Evolutionary conservation across 2,113 vertebrate species (phyloP), one percentile per base, ranked within the genome.

Genomic region (Theristicus caerulescens): DNA sequence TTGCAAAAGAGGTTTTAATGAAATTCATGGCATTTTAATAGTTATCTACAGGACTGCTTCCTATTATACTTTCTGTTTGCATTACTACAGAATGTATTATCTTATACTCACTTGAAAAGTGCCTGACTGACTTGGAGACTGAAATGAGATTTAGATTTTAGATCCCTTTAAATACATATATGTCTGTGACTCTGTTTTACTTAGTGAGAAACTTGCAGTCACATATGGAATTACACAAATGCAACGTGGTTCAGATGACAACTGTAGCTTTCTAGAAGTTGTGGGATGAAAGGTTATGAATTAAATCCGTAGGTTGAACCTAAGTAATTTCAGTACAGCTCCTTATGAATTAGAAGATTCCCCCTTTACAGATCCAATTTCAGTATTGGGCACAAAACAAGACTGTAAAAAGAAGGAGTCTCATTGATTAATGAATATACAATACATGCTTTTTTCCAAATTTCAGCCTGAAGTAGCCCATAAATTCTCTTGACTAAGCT

Each of bases 341-440:
- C 38, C 36, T 80, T 85, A 38, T 76, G 42, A 87, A 70, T 65
- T 72, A 65, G 31, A 77, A 92, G 31, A 66, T 62, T 78, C 6
- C 4, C 13, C 16, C 40, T 40, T 77, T 77, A 88, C 5, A 44
- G 51, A 70, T 74, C 36, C 54, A 67, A 36, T 90, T 92, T 77
- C 66, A 70, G 15, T 73, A 47, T 78, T 42, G 77, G n/a, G 38
- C 51, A 81, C 55, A 91, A 94, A 96, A 89, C 9, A 79, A 49
- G 31, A 84, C 36, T 9, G 6, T 59, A 31, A 88, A 88, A 94
- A 77, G 62, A 32, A 88, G 69, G 4, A 58, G 16, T 78, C 4
- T 86, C 16, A 29, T 34, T 95, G 82, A 86, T 93, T 90, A 94
- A 86, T 88, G 72, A 78, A 83, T 86, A 69, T 76, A 76, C 49